Percentiles rank a stretch among this genome's conserved stretches.
phyloP scores from a whole-genome alignment of 2,888 invertebrate species.

The Sesia apiformis region DNA sequence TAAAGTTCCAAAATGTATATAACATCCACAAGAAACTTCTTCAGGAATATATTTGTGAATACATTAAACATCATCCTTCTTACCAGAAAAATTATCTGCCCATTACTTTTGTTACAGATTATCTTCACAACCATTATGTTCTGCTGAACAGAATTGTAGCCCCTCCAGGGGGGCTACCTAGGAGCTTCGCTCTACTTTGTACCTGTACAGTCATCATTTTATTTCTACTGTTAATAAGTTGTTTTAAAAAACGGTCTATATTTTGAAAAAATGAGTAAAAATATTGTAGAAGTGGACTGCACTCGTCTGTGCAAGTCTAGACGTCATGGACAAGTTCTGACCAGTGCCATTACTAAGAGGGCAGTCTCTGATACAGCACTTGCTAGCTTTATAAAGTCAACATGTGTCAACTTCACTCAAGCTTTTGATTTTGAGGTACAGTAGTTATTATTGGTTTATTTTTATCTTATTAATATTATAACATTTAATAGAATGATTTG shows the following conservation, averaged over 20 bases:
- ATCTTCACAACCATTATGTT: slow-evolving; percentile 40
- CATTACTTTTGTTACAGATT: slow-evolving; percentile 39
- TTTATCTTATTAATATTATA: too few relatives aligned
- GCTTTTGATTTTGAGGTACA: slow-evolving; percentile 75
- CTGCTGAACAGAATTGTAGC: slow-evolving; percentile 37
- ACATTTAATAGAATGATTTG: too few relatives aligned
- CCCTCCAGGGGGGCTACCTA: slow-evolving; percentile 51
- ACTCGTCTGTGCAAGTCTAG: slow-evolving; percentile 74
- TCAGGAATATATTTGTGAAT: too few relatives aligned
- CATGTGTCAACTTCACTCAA: slow-evolving; percentile 76
- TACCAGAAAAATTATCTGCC: too few relatives aligned
- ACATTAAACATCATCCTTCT: too few relatives aligned
- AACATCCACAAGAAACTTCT: too few relatives aligned
- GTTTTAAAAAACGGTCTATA: slow-evolving; percentile 4
- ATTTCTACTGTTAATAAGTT: slow-evolving; percentile 7
- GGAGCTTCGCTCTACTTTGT: slow-evolving; percentile 27
- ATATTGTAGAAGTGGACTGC: slow-evolving; percentile 67
- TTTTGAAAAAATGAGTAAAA: slow-evolving; percentile 48
- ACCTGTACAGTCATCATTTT: slow-evolving; percentile 20
- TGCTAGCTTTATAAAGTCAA: slow-evolving; percentile 72
- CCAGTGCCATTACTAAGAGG: slow-evolving; percentile 78
- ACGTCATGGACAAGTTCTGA: slow-evolving; percentile 74
- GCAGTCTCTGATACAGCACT: slow-evolving; percentile 74
- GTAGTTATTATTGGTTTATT: too few relatives aligned
- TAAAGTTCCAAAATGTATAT: too few relatives aligned